A percentile compares a stretch with the other conserved stretches of the same genome.
Evolutionary conservation across 2,888 invertebrate genomes (phyloP).

Genomic region (Junonia oenone): DNA sequence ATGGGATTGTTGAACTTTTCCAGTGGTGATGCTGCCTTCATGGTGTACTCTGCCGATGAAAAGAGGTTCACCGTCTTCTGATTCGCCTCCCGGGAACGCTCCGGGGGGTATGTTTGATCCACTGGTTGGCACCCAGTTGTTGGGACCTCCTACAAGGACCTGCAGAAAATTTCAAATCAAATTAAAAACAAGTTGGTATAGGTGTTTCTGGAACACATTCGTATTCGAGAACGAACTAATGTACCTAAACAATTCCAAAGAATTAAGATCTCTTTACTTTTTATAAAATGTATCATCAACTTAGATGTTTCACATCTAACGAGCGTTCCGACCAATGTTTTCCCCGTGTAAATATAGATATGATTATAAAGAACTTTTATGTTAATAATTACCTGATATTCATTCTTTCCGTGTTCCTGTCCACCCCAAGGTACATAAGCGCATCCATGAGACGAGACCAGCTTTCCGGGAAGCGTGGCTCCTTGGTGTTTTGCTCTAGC

Average conservation of each 20-base stretch:
- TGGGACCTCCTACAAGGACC: slow-evolving; percentile 80
- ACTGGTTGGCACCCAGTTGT: slow-evolving; percentile 85
- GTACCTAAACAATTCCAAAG: no score
- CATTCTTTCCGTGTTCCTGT: slow-evolving; percentile 84
- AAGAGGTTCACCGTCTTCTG: slow-evolving; percentile 88
- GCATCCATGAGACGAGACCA: slow-evolving; percentile 86
- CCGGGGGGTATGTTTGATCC: slow-evolving; percentile 86
- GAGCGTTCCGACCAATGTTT: no score
- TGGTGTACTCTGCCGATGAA: slow-evolving; percentile 88
- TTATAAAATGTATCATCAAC: no score
- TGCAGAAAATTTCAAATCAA: slow-evolving; percentile 30
- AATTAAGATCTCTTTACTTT: no score
- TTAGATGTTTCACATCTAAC: no score
- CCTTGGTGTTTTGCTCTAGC: slow-evolving; percentile 88
- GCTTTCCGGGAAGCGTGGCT: slow-evolving; percentile 89
- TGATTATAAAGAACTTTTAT: no score
- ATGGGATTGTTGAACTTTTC: slow-evolving; percentile 92
- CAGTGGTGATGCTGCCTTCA: slow-evolving; percentile 87
- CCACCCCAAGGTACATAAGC: slow-evolving; percentile 92
- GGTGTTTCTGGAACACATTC: no score
- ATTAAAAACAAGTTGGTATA: no score
- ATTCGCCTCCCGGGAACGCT: slow-evolving; percentile 85
- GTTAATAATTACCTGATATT: no score
- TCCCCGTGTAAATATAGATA: no score
- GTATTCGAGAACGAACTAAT: no score